These are phyloP conservation scores for Paradisaea rubra DNA, from an alignment of 2,113 vertebrate genomes.

Conservation along the genomic window DNA sequence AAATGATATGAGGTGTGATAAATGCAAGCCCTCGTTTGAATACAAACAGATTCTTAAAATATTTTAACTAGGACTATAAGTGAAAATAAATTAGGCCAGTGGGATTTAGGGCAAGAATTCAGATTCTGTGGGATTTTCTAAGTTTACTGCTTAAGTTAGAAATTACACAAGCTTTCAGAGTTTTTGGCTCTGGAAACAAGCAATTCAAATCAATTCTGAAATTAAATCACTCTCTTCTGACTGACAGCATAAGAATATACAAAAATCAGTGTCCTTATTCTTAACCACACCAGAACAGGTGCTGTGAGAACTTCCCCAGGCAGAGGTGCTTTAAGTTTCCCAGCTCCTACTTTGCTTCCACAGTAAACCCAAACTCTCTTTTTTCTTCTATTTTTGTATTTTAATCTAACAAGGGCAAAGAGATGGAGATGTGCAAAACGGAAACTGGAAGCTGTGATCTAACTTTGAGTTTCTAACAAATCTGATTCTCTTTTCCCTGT, in stretches of 20 bases:
- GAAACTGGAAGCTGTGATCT: not conserved
- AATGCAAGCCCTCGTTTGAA: conserved; percentile 70
- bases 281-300: not conserved
- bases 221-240: not conserved
- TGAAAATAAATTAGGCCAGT: conserved; percentile 67
- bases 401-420: not conserved
- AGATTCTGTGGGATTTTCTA: conserved; percentile 59
- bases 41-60: conserved; percentile 78
- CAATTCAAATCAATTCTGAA: not conserved
- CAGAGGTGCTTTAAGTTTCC: not conserved
- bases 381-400: not conserved
- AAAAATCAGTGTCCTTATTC: not conserved
- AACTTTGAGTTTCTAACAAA: not conserved
- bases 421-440: not conserved
- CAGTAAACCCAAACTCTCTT: not conserved
- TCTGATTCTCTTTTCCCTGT: not conserved
- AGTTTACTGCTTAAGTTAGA: conserved; percentile 16
- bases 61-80: conserved; percentile 72
- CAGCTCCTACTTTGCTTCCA: not conserved
- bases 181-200: conserved; percentile 19
- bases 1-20: conserved; percentile 74
- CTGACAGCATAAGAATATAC: not conserved
- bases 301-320: not conserved
- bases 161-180: conserved; percentile 7
- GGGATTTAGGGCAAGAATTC: conserved; percentile 58